Base-by-base conservation (phyloP, 2,113 vertebrate genomes). In the Brachirus orientalis region DNA sequence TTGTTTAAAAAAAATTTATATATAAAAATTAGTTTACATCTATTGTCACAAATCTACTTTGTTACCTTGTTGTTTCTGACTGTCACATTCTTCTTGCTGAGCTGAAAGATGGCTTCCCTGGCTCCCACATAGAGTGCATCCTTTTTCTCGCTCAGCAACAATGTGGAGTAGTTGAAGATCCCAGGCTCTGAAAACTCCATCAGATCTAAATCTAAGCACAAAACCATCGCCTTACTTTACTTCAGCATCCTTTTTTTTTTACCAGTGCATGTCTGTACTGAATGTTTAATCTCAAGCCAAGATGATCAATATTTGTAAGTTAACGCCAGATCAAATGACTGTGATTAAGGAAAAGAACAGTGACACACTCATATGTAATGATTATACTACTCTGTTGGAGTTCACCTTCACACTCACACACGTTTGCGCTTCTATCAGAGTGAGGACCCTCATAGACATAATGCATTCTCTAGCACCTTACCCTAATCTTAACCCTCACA, bases 91-190 rank as follows among this genome's bases (percentile, higher is more conserved):
- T 79, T 80, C 7, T 95, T 91, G 0, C 93, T 95, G 75, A 99
- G 89, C 13, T 97, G 94, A 80, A 98, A 99, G 77, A 99, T 88
- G 8, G 94, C 94, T 77, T 98, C 97, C 60, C 96, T 93, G 47
- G 98, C 96, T 0, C 98, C 98, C 45, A 99, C 94, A 4, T 96
- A 99, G 0, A 99, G 86, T 0, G 93, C 88, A 0, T 93, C 93
- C 50, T 84, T 72, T 6, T 95, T 90, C 74, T 96, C 94, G 36
- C 85, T 97, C 80, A 98, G 92, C 85, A 99, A 79, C 83, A 99
- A 72, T 0, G 94, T 94, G 1, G 98, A 95, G 87, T 99, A 99
- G 91, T 99, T 99, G 73, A 92, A 97, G 82, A 95, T 90, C 41
- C 91, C 95, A 0, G 93, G 89, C 78, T 96, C 93, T 0, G 94